These are phyloP conservation scores for Corapipo altera DNA, from an alignment of 2,113 vertebrate genomes.

Conservation along the genomic window DNA sequence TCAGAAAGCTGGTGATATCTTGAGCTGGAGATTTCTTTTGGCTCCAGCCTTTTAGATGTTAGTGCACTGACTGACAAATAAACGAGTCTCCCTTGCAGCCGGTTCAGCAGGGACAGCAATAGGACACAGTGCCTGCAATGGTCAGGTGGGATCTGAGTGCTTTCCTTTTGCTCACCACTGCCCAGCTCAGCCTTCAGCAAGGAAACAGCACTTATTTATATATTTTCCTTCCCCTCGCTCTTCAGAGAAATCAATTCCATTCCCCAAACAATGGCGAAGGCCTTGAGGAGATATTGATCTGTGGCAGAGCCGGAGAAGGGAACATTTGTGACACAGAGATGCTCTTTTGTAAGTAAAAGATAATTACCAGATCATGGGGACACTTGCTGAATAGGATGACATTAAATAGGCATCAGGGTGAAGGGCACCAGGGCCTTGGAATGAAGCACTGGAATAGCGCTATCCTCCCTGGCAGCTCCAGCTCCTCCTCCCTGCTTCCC, in stretches of 20 bases:
- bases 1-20: neutral
- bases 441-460: neutral
- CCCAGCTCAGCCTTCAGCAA: neutral
- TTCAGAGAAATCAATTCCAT: conserved; percentile 67
- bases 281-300: conserved; percentile 74
- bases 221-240: neutral
- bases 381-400: conserved; percentile 67
- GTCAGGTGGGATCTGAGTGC: neutral
- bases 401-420: conserved; percentile 70
- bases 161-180: neutral
- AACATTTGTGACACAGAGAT: conserved; percentile 69
- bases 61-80: neutral
- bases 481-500: conserved; percentile 22
- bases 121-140: neutral
- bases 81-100: neutral
- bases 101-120: neutral
- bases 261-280: conserved; percentile 68
- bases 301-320: conserved; percentile 47
- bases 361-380: conserved; percentile 75
- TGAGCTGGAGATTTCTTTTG: neutral
- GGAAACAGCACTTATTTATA: conserved; percentile 9
- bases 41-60: neutral
- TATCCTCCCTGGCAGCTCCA: neutral
- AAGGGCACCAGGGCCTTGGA: conserved; percentile 29
- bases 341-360: conserved; percentile 74